Percentiles rank a stretch among this genome's conserved stretches.
Evolutionary conservation across 2,888 invertebrate species (phyloP).

Genomic region (Drosophila gaucha): DNA sequence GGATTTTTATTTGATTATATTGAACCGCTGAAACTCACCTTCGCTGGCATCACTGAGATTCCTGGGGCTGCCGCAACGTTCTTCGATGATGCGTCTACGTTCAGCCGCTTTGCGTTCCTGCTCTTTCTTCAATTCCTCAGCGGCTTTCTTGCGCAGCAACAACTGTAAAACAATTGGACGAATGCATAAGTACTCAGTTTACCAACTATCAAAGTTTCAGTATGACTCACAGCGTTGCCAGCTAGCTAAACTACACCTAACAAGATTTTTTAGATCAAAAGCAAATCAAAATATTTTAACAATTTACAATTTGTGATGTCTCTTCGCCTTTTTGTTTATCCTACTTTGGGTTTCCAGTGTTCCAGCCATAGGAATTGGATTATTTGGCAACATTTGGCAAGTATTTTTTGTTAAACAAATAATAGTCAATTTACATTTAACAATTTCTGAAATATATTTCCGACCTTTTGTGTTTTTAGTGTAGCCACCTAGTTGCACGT

Average conservation of each 20-base stretch:
- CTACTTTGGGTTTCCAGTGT: no score
- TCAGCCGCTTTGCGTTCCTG: constrained; percentile 99
- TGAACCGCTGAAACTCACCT: constrained; percentile 87
- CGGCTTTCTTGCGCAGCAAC: constrained; percentile 99
- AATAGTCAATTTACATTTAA: not conserved
- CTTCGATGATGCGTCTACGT: constrained; percentile 98
- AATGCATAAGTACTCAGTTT: not conserved
- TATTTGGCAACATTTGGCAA: no score
- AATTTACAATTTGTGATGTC: no score
- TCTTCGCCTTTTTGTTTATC: no score
- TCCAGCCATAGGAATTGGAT: no score
- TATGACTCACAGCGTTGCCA: not conserved
- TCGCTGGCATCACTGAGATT: constrained; percentile 96
- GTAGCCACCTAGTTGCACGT: not conserved
- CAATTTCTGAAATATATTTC: not conserved
- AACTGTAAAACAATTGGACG: constrained; percentile 87
- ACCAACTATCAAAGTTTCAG: not conserved
- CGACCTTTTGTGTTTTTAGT: not conserved
- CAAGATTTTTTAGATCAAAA: no score
- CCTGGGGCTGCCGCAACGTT: constrained; percentile 96
- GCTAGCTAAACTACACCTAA: no score
- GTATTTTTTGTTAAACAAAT: no score
- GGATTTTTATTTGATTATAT: not conserved
- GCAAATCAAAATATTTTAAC: no score
- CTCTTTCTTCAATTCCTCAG: constrained; percentile 99